Base-by-base conservation (phyloP, 2,797 vertebrate genomes). In the Thaleichthys pacificus region DNA sequence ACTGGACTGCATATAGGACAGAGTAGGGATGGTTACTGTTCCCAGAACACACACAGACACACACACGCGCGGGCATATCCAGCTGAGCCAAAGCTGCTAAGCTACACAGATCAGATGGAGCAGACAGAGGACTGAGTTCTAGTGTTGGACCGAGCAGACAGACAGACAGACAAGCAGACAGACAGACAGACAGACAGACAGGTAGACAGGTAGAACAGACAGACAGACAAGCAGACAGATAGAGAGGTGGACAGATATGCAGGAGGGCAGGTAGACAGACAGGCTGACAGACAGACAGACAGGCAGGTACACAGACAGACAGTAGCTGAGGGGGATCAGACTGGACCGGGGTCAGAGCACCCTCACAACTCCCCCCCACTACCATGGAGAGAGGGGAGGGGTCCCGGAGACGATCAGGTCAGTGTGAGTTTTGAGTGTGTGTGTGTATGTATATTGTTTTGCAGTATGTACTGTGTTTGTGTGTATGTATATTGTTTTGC, bases 351-450 rank as follows among this genome's bases (percentile, higher is more conserved):
- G 22, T 56, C 17, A 14, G 11, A 19, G 14, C 24, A 66, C 42
- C 22, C 6, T 24, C 22, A 3, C 8, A 9, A 5, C 24, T 9
- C 47, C 22, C 24, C 26, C 66, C 66, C n/a, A 5, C 11, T 21
- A 58, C 9, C 54, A 68, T 68, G 67, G 67, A 68, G 67, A 26
- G 9, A 22, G 67, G 67, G 28, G 51, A 58, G 28, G 61, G 61
- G 4, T 63, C 61, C 26, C 26, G 28, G 6, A n/a, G 28, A 28
- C 51, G 19, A 21, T 58, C 67, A 35, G 51, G 67, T 68, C 11
- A 57, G 51, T 12, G 38, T 64, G 61, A 5, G 5, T 35, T 62
- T 8, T 32, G 28, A 4, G 22, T 66, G 22, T 49, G 65, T 51
- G 42, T n/a, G 21, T 38, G 5, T 9, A 22, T 62, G 60, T 51